Conservation (phyloP, 64 coral and sea anemone genomes). For the Astreopora myriophthalma region DNA sequence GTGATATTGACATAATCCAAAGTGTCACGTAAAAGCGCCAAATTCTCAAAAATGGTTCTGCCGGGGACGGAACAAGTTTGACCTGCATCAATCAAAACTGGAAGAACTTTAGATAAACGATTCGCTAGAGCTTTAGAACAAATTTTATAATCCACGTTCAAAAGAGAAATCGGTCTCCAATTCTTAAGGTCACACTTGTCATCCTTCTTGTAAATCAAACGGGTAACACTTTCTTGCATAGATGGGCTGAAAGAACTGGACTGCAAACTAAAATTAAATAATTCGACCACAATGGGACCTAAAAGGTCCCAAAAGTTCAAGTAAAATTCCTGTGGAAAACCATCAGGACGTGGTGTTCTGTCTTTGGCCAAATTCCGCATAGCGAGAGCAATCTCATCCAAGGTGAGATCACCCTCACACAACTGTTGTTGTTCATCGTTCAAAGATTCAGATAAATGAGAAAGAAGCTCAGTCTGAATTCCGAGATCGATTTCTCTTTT, state of each 20-base stretch:
- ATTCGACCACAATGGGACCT: neutral
- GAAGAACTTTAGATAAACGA: constrained; percentile 3
- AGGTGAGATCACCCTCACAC: neutral
- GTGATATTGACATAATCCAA: neutral
- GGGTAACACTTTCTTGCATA: neutral
- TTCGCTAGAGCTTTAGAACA: neutral
- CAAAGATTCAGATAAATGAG: neutral
- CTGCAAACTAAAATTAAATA: neutral
- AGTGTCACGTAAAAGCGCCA: neutral
- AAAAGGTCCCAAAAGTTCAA: neutral
- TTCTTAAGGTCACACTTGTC: constrained; percentile 24
- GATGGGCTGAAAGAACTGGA: neutral
- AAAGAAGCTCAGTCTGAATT: constrained; percentile 2
- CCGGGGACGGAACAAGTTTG: constrained; percentile 17
- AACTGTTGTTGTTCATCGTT: neutral
- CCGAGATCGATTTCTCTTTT: neutral
- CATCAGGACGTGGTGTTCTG: neutral
- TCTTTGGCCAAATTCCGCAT: neutral
- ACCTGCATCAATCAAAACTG: neutral
- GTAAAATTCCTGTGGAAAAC: constrained; percentile 24
- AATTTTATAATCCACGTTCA: constrained; percentile 52
- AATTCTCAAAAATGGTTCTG: constrained; percentile 19
- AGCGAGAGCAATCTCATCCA: constrained; percentile 1
- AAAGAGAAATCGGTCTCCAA: constrained; percentile 37
- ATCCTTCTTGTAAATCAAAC: neutral